Evolutionary conservation across 2,888 invertebrate species (phyloP).

Genomic region (Trimorus sp.): DNA sequence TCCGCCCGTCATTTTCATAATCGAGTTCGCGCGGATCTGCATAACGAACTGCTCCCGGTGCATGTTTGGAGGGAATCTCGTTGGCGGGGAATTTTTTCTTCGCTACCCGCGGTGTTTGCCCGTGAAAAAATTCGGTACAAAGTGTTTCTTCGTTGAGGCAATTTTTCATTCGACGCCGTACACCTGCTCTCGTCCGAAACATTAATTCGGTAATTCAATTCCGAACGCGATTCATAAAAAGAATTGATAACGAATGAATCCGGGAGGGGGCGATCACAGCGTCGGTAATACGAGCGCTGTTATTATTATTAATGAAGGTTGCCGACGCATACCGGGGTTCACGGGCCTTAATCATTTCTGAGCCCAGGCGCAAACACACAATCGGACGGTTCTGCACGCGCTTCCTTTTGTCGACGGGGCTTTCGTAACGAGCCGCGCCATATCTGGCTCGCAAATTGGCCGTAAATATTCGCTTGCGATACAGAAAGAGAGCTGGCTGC

Average conservation of each 20-base stretch:
- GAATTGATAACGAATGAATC: conserved; percentile 34
- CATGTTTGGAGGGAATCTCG: too few species aligned
- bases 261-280: conserved; percentile 13
- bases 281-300: conserved; percentile 43
- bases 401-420: conserved; percentile 73
- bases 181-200: conserved; percentile 37
- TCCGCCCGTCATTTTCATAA: too few species aligned
- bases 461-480: conserved; percentile 70
- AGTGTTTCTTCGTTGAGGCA: neutral
- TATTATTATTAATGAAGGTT: conserved; percentile 65
- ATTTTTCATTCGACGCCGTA: conserved; percentile 30
- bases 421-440: conserved; percentile 71
- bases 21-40: too few species aligned
- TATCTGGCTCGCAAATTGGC: conserved; percentile 73
- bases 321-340: conserved; percentile 48
- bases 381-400: conserved; percentile 65
- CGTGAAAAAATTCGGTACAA: too few species aligned
- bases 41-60: too few species aligned
- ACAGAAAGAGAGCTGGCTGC: conserved; percentile 40
- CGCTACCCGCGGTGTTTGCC: too few species aligned
- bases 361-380: conserved; percentile 67
- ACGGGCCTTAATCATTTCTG: conserved; percentile 64
- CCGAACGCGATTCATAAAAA: conserved; percentile 39
- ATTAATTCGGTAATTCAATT: conserved; percentile 53
- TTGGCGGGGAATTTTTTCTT: too few species aligned